Evolutionary conservation across 2,797 vertebrate genomes (phyloP).

Genomic region (Naso thynnoides): DNA sequence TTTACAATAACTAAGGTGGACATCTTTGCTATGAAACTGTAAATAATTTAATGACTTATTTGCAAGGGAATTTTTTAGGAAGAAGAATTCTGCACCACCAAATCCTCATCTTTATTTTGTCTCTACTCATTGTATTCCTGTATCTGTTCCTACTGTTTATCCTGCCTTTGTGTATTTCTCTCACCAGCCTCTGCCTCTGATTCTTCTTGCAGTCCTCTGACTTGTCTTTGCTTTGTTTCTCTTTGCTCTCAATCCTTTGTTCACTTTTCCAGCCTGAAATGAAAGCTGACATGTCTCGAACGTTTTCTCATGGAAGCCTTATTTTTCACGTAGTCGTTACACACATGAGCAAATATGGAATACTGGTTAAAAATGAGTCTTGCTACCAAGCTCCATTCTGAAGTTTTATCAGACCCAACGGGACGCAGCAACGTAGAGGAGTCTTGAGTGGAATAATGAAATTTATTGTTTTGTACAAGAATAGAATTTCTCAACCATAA

Average conservation of each 20-base stretch:
- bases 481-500: slow-evolving; percentile 3
- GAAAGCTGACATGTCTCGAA: slow-evolving; percentile 31
- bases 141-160: not conserved
- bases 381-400: not conserved
- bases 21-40: too few relatives aligned
- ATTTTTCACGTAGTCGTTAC: slow-evolving; percentile 15
- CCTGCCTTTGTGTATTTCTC: not conserved
- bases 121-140: not conserved
- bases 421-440: not conserved
- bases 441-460: slow-evolving; percentile 7
- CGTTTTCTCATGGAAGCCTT: slow-evolving; percentile 12
- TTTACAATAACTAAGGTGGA: not conserved
- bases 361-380: slow-evolving; percentile 3
- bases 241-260: slow-evolving; percentile 14
- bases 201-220: slow-evolving; percentile 7
- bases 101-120: slow-evolving; percentile 9
- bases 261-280: slow-evolving; percentile 15
- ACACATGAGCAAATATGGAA: slow-evolving; percentile 11
- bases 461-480: slow-evolving; percentile 14
- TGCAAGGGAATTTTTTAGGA: not conserved
- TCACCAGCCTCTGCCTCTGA: not conserved
- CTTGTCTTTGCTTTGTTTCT: slow-evolving; percentile 19
- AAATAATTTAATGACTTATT: not conserved
- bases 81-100: slow-evolving; percentile 4
- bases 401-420: slow-evolving; percentile 19